phyloP scores from a whole-genome alignment of 2,888 invertebrate species.

The Lithophane socia region DNA sequence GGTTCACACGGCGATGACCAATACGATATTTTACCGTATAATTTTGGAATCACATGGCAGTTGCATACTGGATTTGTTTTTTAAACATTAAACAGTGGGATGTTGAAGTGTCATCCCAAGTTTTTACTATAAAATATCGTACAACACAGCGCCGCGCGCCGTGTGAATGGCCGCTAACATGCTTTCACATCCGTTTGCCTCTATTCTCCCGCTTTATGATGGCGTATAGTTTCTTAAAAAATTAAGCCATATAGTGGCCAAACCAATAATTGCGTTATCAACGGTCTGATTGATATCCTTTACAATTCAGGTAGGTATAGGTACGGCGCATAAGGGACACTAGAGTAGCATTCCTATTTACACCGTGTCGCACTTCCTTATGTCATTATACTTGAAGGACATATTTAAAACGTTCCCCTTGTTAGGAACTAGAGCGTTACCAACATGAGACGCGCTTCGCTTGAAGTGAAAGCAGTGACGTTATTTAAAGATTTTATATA shows the following conservation, averaged over 20 bases:
- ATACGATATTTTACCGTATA: no score
- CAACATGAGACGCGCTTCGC: conserved; percentile 23
- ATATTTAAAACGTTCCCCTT: conserved; percentile 2
- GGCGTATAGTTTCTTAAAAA: neutral
- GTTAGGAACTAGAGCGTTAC: conserved; percentile 48
- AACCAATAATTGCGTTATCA: neutral
- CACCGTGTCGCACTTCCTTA: neutral
- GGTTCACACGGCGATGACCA: no score
- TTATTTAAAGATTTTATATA: conserved; percentile 29
- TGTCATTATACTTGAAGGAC: neutral
- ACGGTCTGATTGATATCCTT: neutral
- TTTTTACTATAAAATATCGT: no score
- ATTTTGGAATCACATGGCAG: no score
- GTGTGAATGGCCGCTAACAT: no score
- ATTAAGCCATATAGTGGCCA: neutral
- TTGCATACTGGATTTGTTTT: no score
- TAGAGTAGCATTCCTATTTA: neutral
- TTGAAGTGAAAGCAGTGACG: conserved; percentile 27
- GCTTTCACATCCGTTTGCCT: neutral
- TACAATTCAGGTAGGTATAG: no score
- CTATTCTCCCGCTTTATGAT: neutral
- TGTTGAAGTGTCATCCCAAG: no score
- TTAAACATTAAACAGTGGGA: no score
- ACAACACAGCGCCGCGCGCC: no score
- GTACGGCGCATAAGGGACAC: no score